A percentile compares a stretch with the other conserved stretches of the same genome.
Conservation (phyloP, 2,113 vertebrate genomes). For the Eretmochelys imbricata region DNA sequence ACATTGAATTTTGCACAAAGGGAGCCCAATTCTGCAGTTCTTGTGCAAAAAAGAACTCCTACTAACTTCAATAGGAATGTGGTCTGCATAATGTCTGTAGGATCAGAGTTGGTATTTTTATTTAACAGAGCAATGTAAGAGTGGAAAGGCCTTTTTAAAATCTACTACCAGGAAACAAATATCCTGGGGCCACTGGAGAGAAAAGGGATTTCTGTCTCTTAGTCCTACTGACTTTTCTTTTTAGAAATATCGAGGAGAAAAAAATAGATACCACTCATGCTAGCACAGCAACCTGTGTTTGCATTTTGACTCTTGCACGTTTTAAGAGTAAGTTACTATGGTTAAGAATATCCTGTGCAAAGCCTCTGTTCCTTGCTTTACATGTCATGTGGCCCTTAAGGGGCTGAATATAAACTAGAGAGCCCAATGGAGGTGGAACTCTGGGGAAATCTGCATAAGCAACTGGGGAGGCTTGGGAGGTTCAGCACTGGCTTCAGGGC, state of each 20-base stretch:
- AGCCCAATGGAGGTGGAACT: neutral
- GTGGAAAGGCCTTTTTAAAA: neutral
- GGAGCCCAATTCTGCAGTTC: neutral
- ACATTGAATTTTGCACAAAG: neutral
- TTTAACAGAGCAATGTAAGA: neutral
- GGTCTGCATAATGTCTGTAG: neutral
- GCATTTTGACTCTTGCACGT: neutral
- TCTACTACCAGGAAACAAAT: neutral
- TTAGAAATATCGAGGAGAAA: neutral
- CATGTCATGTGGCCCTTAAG: neutral
- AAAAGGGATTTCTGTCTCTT: neutral
- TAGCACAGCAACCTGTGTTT: neutral
- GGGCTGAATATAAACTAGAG: neutral
- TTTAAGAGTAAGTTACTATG: neutral
- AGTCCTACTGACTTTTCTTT: neutral
- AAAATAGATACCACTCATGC: neutral
- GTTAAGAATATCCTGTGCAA: neutral
- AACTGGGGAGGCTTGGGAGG: neutral
- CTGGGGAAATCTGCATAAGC: neutral
- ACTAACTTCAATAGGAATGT: neutral
- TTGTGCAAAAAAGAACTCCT: neutral
- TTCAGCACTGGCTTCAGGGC: neutral
- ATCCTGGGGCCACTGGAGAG: neutral
- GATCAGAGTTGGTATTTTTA: neutral
- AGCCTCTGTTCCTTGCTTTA: neutral